phyloP scores from a whole-genome alignment of 2,888 invertebrate species.

The Chloroclysta siterata region DNA sequence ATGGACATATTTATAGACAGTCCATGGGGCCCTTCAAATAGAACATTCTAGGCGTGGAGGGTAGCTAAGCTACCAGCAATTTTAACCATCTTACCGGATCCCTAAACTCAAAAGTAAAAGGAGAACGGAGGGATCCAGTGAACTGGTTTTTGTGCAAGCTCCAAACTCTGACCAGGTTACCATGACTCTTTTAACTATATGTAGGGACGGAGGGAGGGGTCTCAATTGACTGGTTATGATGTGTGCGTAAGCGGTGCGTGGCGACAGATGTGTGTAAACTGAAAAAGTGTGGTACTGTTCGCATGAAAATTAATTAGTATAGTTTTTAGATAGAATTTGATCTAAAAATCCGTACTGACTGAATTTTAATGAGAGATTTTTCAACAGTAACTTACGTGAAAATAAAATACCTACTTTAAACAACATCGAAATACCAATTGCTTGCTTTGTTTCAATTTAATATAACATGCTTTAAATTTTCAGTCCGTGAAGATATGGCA shows the following conservation, averaged over 20 bases:
- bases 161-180: constrained; percentile 48
- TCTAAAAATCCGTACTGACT: not conserved
- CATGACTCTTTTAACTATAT: constrained; percentile 49
- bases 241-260: constrained; percentile 67
- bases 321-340: not conserved
- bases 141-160: constrained; percentile 17
- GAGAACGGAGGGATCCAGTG: constrained; percentile 5
- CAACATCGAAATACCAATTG: too few species aligned
- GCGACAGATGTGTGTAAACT: constrained; percentile 81
- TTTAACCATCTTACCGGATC: constrained; percentile 55
- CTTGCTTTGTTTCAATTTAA: too few species aligned
- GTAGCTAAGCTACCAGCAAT: constrained; percentile 28
- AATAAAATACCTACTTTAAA: too few species aligned
- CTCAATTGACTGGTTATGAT: constrained; percentile 53
- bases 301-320: constrained; percentile 42
- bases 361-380: too few species aligned
- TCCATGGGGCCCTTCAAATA: constrained; percentile 68
- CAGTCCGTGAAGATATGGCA: too few species aligned
- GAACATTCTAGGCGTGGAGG: constrained; percentile 64
- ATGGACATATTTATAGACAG: constrained; percentile 67
- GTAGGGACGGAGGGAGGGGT: constrained; percentile 48
- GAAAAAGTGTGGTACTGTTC: constrained; percentile 68
- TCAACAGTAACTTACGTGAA: too few species aligned
- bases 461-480: too few species aligned
- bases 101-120: constrained; percentile 19